Evolutionary conservation across 2,113 vertebrate genomes (phyloP).

Genomic region (Irena cyanogastra): DNA sequence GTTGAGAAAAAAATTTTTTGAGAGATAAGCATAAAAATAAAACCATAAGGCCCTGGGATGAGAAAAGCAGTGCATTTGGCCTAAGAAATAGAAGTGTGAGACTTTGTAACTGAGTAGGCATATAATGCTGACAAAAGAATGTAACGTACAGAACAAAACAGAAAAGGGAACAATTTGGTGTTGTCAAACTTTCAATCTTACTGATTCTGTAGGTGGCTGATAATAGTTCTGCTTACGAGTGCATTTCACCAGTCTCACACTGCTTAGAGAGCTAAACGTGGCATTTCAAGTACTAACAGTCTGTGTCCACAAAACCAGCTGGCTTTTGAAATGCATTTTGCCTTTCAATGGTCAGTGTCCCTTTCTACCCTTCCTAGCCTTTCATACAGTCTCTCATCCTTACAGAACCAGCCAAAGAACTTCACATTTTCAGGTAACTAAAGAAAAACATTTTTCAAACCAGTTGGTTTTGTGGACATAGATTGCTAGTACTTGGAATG

Average conservation of each 20-base stretch:
- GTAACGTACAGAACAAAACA: background rate
- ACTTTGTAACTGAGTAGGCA: background rate
- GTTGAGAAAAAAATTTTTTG: background rate
- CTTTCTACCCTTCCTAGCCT: background rate
- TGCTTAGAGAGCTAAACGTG: background rate
- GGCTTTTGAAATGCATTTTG: background rate
- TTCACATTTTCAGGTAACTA: background rate
- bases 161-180: background rate
- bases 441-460: background rate
- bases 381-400: background rate
- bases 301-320: background rate
- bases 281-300: background rate
- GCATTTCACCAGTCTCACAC: background rate
- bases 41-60: background rate
- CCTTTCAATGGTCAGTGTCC: background rate
- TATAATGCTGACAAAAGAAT: background rate
- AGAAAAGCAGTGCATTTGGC: background rate
- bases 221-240: background rate
- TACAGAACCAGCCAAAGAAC: background rate
- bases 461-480: background rate
- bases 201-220: background rate
- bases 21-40: background rate
- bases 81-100: background rate
- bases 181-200: background rate
- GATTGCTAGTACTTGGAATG: background rate